These are phyloP conservation scores for Ceratina japonica DNA, from an alignment of 1,140 invertebrate species.

Conservation along the genomic window DNA sequence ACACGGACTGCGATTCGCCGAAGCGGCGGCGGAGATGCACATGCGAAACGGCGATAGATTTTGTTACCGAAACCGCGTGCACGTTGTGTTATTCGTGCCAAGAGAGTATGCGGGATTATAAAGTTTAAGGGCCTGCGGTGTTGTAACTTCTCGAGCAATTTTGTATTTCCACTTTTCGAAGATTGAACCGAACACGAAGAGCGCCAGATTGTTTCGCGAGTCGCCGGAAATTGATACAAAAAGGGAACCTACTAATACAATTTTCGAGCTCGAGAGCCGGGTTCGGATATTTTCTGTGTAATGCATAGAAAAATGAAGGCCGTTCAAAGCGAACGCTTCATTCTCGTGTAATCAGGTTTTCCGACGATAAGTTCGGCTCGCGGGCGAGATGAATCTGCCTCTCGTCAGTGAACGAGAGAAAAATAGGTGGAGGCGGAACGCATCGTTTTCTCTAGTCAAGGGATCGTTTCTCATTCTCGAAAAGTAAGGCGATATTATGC, in stretches of 20 bases:
- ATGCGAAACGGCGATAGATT: conserved; percentile 19
- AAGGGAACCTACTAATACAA: no score
- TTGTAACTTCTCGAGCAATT: conserved; percentile 14
- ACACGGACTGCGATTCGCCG: neutral
- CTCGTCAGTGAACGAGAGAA: conserved; percentile 30
- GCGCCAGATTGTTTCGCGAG: neutral
- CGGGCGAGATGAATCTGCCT: neutral
- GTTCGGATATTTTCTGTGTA: no score
- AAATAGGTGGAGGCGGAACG: conserved; percentile 20
- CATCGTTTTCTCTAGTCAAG: conserved; percentile 16
- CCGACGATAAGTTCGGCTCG: neutral
- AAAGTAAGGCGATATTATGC: conserved; percentile 18
- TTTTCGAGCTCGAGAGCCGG: no score
- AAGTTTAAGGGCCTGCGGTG: conserved; percentile 3
- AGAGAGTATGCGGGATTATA: conserved; percentile 11
- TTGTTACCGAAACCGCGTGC: neutral
- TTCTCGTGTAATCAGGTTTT: neutral
- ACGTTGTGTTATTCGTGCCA: conserved; percentile 19
- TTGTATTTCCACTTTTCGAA: neutral
- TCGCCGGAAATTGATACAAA: neutral
- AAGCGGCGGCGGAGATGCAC: neutral
- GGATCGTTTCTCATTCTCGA: conserved; percentile 39
- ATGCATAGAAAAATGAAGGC: neutral
- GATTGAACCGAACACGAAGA: neutral
- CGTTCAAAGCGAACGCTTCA: neutral